Evolutionary conservation across 2,888 invertebrate genomes (phyloP), one percentile per base, ranked within the genome.

Genomic region (Macrophya annulata): DNA sequence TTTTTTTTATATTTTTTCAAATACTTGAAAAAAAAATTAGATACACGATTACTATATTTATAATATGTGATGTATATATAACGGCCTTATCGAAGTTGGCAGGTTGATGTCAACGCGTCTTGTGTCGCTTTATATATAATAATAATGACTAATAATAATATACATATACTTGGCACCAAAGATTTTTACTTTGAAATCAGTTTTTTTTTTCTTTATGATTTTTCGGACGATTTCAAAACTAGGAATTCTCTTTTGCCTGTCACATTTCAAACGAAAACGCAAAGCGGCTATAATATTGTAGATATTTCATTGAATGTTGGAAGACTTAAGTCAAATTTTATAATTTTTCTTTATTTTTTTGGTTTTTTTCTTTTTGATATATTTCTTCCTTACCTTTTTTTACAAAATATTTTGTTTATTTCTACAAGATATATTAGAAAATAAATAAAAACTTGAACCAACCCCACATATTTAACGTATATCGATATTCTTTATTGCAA

Each of bases 131-230:
- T 21, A 25, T 25, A 25, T 25, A 62, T 62, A 62, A 8, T 62
- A 21, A 21, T 62, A 8, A 17, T 62, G n/a, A 15, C 9, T n/a
- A 62, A 8, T 17, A n/a, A 71, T 71, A 71, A 40, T 9, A 71
- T 71, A 71, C 40, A 71, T 9, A 37, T 71, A 71, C 71, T 40
- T 40, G 71, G 71, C 71, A 71, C 25, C 71, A 9, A 71, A 6
- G n/a, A 17, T 3, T 17, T 71, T 37, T 40, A 17, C 71, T 40
- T 71, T 31, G 37, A 71, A 71, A 71, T 71, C 21, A 62, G 9
- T 62, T 55, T 55, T 9, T 55, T 55, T n/a, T 31, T 65, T 21
- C 25, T 65, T 21, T 65, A n/a, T 17, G 17, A 25, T 25, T 62
- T 62, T 25, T 25, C 25, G 25, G 25, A 62, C 62, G 25, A 62